phyloP scores from a whole-genome alignment of 2,797 vertebrate species.

The Coendou prehensilis region DNA sequence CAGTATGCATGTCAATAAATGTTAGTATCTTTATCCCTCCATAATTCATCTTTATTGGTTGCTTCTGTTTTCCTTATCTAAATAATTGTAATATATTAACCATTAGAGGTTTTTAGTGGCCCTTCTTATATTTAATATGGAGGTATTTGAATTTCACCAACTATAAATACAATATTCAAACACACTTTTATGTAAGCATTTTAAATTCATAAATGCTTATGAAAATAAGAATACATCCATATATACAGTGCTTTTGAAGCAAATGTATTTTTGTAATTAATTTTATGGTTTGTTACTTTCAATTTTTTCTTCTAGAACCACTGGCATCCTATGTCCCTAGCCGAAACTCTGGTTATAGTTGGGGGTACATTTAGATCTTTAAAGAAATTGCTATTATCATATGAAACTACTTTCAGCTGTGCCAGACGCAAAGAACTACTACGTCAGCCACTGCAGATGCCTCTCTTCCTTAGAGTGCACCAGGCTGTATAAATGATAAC shows the following conservation, averaged over 20 bases:
- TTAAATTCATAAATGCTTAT: background rate
- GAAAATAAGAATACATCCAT: background rate
- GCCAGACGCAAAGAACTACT: background rate
- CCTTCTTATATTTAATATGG: background rate
- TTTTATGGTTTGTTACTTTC: background rate
- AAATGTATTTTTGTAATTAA: constrained; percentile 19
- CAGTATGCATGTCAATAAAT: background rate
- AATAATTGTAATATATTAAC: background rate
- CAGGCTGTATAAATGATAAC: background rate
- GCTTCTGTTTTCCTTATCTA: constrained; percentile 2
- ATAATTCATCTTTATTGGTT: background rate
- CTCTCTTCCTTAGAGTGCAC: background rate
- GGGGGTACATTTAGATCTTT: background rate
- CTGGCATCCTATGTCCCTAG: background rate
- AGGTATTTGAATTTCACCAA: background rate
- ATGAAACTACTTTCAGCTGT: constrained; percentile 3
- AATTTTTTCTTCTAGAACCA: constrained; percentile 19
- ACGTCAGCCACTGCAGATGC: background rate
- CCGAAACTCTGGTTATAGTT: background rate
- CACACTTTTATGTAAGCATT: background rate
- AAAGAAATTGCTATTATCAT: background rate
- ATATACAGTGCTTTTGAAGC: background rate
- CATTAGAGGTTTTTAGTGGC: background rate
- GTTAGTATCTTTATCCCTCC: background rate
- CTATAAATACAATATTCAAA: background rate